A percentile compares a stretch with the other conserved stretches of the same genome.
These are phyloP conservation scores for Thaumetopoea pityocampa DNA, from an alignment of 1,140 invertebrate species.

Conservation along the genomic window DNA sequence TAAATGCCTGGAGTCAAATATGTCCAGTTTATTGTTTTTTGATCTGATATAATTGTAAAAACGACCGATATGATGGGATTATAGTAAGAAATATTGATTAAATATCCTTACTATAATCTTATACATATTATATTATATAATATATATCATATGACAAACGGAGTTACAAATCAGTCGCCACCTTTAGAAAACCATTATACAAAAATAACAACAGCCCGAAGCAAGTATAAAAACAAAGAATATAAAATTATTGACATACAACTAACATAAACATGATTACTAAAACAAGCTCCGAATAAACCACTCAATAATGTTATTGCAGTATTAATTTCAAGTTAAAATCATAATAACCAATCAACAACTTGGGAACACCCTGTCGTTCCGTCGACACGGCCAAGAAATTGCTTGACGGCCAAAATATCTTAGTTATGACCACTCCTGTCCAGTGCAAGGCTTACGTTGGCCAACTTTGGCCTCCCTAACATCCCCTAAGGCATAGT, in stretches of 20 bases:
- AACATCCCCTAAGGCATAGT: slow-evolving; percentile 47
- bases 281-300: slow-evolving; percentile 18
- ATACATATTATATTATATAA: no score
- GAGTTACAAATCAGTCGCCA: no score
- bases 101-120: no score
- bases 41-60: no score
- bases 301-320: slow-evolving; percentile 40
- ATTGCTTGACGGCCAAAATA: slow-evolving; percentile 72
- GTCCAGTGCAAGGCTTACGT: slow-evolving; percentile 69
- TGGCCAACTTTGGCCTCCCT: slow-evolving; percentile 56
- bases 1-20: no score
- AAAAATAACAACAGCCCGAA: no score
- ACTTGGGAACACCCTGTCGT: slow-evolving; percentile 55
- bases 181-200: no score
- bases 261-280: slow-evolving; percentile 15
- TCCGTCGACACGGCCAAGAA: slow-evolving; percentile 49
- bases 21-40: no score
- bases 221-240: no score
- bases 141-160: no score
- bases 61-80: no score
- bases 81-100: no score
- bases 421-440: slow-evolving; percentile 73
- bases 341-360: slow-evolving; percentile 49
- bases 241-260: slow-evolving; percentile 1
- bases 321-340: slow-evolving; percentile 46